Evolutionary conservation across 1,140 invertebrate species (phyloP), one percentile per base, ranked within the genome.

Genomic region (Diabrotica virgifera): DNA sequence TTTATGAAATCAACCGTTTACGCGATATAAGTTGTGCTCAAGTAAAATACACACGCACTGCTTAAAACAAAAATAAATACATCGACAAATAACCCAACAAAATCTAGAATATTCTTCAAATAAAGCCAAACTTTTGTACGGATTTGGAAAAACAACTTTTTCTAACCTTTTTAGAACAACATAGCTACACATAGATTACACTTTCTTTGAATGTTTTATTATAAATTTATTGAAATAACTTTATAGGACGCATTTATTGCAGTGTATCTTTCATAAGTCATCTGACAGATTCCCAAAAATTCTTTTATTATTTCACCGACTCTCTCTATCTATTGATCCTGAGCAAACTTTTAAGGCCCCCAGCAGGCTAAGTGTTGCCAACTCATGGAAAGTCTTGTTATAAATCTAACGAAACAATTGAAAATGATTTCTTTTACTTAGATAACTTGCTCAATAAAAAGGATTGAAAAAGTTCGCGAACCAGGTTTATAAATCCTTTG

Each of bases 371-470:
- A 55, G 53, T 55, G 53, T 55, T 55, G 53, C 53, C 53, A 55
- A 55, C 53, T 24, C 36, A 55, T 35, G 53, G 53, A 5, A 50
- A 55, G 13, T 55, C 53, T 12, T 5, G 24, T 55, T 35, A 35
- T 55, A 55, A 55, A 55, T 55, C 12, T 55, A 13, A 6, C 10
- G 9, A n/a, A 24, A 14, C 53, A 35, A 24, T 24, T 13, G 14
- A 55, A 55, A 55, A 55, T 55, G 53, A 55, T 55, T 55, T 24
- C 8, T 13, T 13, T 55, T 55, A 55, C 24, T 55, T 9, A 35
- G 53, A 55, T 55, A 55, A 55, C 53, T 55, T 13, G 10, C 36
- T 35, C 53, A 14, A 55, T 55, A 55, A 55, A 55, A 55, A 24
- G 53, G 14, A 55, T 36, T 14, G 53, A 36, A 55, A 14, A 54